phyloP scores from a whole-genome alignment of 2,888 invertebrate species.

The Matsumyia berberina region DNA sequence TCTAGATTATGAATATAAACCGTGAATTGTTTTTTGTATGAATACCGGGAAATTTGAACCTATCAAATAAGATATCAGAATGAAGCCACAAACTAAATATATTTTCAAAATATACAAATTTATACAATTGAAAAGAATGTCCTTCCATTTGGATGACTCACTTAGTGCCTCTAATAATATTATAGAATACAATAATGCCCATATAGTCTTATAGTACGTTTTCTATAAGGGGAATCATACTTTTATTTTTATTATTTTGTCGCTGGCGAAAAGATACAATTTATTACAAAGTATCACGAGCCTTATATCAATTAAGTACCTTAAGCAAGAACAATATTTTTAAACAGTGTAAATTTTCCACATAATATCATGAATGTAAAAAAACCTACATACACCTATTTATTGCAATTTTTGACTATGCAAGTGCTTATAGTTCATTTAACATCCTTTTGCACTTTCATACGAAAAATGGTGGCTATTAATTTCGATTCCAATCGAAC shows the following conservation, averaged over 20 bases:
- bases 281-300: slow-evolving; percentile 5
- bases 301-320: slow-evolving; percentile 15
- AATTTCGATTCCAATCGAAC: slow-evolving; percentile 46
- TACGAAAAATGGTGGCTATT: slow-evolving; percentile 57
- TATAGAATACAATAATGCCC: slow-evolving; percentile 21
- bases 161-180: slow-evolving; percentile 51
- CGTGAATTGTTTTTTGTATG: background rate
- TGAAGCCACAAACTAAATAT: too few species aligned
- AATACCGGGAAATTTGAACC: background rate
- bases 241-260: slow-evolving; percentile 36
- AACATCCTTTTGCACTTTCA: slow-evolving; percentile 14
- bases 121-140: slow-evolving; percentile 8
- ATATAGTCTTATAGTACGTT: slow-evolving; percentile 1
- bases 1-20: slow-evolving; percentile 6
- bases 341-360: slow-evolving; percentile 56
- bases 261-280: slow-evolving; percentile 51
- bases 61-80: slow-evolving; percentile 2
- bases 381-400: slow-evolving; percentile 58
- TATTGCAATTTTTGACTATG: slow-evolving; percentile 39
- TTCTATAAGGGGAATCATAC: background rate
- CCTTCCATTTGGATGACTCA: slow-evolving; percentile 32
- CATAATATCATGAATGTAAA: slow-evolving; percentile 61
- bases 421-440: slow-evolving; percentile 31
- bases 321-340: slow-evolving; percentile 19
- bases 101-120: background rate